These are phyloP conservation scores for Distichodus sexfasciatus DNA, from an alignment of 2,797 vertebrate species.

Conservation along the genomic window DNA sequence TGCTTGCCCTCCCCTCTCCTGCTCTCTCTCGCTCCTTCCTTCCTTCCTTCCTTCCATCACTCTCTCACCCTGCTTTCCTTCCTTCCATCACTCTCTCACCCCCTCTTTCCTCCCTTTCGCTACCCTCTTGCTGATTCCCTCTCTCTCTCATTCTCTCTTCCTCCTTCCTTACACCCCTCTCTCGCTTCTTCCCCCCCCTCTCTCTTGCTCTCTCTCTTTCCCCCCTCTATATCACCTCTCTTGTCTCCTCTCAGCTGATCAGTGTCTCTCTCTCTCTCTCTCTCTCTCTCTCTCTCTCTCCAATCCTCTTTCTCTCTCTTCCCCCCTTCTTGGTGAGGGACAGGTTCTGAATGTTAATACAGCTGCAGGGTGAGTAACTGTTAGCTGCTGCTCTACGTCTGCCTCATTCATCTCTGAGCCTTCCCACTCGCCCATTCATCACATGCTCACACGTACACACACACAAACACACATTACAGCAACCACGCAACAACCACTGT, in stretches of 20 bases:
- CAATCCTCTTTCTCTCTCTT: too few relatives aligned
- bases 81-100: constrained; percentile 21
- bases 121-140: too few relatives aligned
- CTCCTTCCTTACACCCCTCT: too few relatives aligned
- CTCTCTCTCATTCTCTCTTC: too few relatives aligned
- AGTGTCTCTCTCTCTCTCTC: constrained; percentile 38
- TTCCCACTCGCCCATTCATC: constrained; percentile 42
- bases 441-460: background rate
- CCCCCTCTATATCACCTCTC: constrained; percentile 26
- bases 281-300: constrained; percentile 34
- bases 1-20: constrained; percentile 13
- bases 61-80: constrained; percentile 23
- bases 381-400: constrained; percentile 40
- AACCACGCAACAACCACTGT: background rate
- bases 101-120: too few relatives aligned
- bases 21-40: constrained; percentile 36
- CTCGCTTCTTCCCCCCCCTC: constrained; percentile 45
- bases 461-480: background rate
- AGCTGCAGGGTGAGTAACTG: constrained; percentile 48
- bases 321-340: constrained; percentile 45
- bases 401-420: constrained; percentile 50
- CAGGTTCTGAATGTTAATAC: constrained; percentile 57
- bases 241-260: constrained; percentile 6
- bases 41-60: constrained; percentile 43
- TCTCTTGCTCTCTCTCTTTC: constrained; percentile 38